Evolutionary conservation across 2,113 vertebrate species (phyloP).

Genomic region (Trematocara stigmaticum): DNA sequence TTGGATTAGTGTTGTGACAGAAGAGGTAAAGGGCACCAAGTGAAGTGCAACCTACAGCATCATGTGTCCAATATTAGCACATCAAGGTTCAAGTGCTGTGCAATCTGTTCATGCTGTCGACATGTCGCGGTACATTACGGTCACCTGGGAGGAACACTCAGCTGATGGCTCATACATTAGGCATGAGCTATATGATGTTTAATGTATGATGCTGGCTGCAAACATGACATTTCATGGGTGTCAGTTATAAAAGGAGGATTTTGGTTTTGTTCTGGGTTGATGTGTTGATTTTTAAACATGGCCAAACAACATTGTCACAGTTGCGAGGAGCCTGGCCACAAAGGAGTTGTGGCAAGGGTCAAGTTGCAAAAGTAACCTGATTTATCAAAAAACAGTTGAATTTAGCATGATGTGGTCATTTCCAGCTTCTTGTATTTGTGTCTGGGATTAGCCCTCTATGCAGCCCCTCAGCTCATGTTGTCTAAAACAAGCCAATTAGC

Average conservation of each 20-base stretch:
- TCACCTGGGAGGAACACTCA: conserved; percentile 32
- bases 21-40: background rate
- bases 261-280: background rate
- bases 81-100: background rate
- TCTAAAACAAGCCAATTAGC: background rate
- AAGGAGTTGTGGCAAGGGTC: background rate
- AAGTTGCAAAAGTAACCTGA: background rate
- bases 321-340: background rate
- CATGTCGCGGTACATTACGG: background rate
- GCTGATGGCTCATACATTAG: conserved; percentile 34
- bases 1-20: background rate
- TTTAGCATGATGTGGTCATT: background rate
- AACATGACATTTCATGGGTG: background rate
- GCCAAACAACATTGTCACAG: background rate
- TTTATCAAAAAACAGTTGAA: background rate
- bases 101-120: conserved; percentile 11
- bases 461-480: background rate
- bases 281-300: background rate
- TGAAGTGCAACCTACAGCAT: background rate
- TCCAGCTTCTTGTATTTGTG: background rate
- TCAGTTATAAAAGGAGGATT: background rate
- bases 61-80: background rate
- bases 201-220: background rate
- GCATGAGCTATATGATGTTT: background rate
- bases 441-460: background rate